A percentile compares a stretch with the other conserved stretches of the same genome.
phyloP scores from a whole-genome alignment of 2,888 invertebrate species.

The Myopa testacea region DNA sequence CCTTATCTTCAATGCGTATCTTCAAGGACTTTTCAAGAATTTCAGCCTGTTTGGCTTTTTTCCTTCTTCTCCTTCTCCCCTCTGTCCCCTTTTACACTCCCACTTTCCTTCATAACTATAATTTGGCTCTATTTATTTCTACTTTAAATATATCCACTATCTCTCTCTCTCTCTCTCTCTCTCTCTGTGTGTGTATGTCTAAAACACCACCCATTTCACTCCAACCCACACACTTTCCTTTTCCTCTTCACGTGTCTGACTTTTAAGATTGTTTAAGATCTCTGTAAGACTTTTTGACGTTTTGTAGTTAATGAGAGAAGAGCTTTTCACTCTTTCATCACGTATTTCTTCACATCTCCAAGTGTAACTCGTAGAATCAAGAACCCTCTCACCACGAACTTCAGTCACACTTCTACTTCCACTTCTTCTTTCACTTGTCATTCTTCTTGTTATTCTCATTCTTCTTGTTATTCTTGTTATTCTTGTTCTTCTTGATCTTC shows the following conservation, averaged over 20 bases:
- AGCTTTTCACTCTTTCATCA: not conserved
- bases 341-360: conserved; percentile 3
- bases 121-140: not conserved
- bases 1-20: too few relatives aligned
- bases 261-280: conserved; percentile 4
- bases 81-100: not conserved
- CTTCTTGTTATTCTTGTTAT: too few relatives aligned
- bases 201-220: too few relatives aligned
- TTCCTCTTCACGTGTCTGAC: not conserved
- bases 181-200: not conserved
- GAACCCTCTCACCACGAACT: not conserved
- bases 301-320: conserved; percentile 1
- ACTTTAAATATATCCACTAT: not conserved
- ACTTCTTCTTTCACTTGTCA: too few relatives aligned
- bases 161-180: not conserved
- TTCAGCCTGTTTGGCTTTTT: not conserved
- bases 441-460: not conserved
- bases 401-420: not conserved
- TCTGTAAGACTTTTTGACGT: not conserved
- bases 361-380: not conserved
- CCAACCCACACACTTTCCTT: not conserved
- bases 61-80: not conserved
- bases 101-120: not conserved
- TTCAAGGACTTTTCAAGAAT: conserved; percentile 4
- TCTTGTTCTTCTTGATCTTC: not conserved